A percentile compares a stretch with the other conserved stretches of the same genome.
Conservation (phyloP, 2,113 vertebrate genomes). For the Stercorarius parasiticus region DNA sequence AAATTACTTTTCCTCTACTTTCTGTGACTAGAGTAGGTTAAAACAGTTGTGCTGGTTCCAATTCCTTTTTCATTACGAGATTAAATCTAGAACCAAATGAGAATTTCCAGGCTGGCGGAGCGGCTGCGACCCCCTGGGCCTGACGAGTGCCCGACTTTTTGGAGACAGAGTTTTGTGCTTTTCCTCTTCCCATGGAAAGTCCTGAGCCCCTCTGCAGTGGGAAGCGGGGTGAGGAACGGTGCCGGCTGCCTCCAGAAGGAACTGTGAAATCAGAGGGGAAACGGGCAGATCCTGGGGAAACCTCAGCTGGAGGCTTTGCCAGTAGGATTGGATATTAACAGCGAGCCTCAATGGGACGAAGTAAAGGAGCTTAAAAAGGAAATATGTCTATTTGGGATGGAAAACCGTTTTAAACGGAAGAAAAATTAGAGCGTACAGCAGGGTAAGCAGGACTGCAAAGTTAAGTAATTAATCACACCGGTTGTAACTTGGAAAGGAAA, state of each 20-base stretch:
- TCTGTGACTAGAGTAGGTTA: background rate
- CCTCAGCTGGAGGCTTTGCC: background rate
- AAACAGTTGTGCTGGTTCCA: background rate
- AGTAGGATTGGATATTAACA: background rate
- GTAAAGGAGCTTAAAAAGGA: background rate
- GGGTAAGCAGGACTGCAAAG: conserved; percentile 39
- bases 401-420: conserved; percentile 40
- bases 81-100: conserved; percentile 22
- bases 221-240: background rate
- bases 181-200: background rate
- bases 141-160: fast-evolving
- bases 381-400: background rate
- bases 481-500: conserved; percentile 64
- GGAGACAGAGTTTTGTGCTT: background rate
- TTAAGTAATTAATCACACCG: conserved; percentile 68
- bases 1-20: background rate
- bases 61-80: conserved; percentile 14
- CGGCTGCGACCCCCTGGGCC: background rate
- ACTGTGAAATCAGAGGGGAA: background rate
- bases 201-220: fast-evolving
- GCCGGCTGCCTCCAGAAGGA: background rate
- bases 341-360: background rate
- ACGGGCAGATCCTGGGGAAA: background rate
- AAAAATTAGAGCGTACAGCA: conserved; percentile 46
- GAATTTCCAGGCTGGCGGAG: background rate